These are phyloP conservation scores for Bovichtus diacanthus DNA, from an alignment of 2,797 vertebrate species.

Conservation along the genomic window DNA sequence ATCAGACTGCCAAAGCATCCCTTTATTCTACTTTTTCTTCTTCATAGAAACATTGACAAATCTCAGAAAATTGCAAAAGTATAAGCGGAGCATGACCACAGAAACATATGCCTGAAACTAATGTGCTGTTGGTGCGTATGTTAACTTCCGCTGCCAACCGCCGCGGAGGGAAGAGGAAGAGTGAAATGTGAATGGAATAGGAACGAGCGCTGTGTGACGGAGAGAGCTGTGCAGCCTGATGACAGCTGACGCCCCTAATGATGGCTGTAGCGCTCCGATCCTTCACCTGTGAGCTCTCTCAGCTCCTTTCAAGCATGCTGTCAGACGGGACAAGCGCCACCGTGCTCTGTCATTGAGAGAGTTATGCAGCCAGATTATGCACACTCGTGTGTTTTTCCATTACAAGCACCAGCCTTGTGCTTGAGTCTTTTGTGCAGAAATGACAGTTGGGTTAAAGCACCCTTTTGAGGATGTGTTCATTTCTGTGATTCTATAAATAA, in stretches of 20 bases:
- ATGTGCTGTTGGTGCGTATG: slow-evolving; percentile 10
- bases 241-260: slow-evolving; percentile 37
- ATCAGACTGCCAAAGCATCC: slow-evolving; percentile 8
- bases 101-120: not conserved
- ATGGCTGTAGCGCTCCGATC: slow-evolving; percentile 26
- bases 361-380: slow-evolving; percentile 1
- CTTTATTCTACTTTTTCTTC: slow-evolving; percentile 1
- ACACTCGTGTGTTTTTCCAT: slow-evolving; percentile 29
- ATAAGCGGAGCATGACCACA: not conserved
- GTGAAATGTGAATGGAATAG: slow-evolving; percentile 59
- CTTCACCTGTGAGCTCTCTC: not conserved
- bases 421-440: slow-evolving; percentile 42
- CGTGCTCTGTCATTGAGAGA: slow-evolving; percentile 10
- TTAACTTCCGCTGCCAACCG: slow-evolving; percentile 19
- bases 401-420: not conserved
- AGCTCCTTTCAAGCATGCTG: not conserved
- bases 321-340: not conserved
- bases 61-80: slow-evolving; percentile 1
- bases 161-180: slow-evolving; percentile 10
- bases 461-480: slow-evolving; percentile 61
- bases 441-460: slow-evolving; percentile 28
- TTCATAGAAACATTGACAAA: not conserved
- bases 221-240: slow-evolving; percentile 44
- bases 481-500: slow-evolving; percentile 74
- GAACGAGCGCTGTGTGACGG: slow-evolving; percentile 36